Evolutionary conservation across 2,888 invertebrate species (phyloP).

Genomic region (Erebia ligea): DNA sequence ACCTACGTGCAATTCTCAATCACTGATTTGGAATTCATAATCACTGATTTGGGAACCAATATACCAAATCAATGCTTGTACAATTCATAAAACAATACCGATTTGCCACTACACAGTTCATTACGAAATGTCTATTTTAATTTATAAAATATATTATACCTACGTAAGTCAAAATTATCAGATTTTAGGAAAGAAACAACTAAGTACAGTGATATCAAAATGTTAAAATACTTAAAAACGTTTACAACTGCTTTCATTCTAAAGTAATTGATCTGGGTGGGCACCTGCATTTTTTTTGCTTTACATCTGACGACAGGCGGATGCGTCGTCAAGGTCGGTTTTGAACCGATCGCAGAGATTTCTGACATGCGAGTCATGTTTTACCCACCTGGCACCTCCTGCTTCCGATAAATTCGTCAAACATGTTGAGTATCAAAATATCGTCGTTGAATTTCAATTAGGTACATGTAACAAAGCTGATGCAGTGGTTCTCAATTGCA

Average conservation of each 20-base stretch:
- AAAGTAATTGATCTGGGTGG: constrained; percentile 54
- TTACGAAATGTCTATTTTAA: too few relatives aligned
- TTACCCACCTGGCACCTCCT: constrained; percentile 27
- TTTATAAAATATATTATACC: too few relatives aligned
- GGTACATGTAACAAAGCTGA: background rate
- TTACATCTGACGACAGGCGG: constrained; percentile 50
- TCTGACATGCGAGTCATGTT: constrained; percentile 25
- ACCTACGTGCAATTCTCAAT: constrained; percentile 10
- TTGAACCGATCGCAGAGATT: constrained; percentile 33
- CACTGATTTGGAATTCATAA: background rate
- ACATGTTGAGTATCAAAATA: constrained; percentile 3
- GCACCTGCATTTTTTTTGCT: constrained; percentile 70
- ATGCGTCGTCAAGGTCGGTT: constrained; percentile 42
- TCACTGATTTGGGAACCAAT: background rate
- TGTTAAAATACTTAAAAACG: background rate
- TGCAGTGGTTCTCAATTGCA: background rate
- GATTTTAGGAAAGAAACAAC: too few relatives aligned
- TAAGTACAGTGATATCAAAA: background rate
- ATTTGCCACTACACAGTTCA: too few relatives aligned
- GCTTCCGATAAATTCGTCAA: background rate
- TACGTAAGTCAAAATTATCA: too few relatives aligned
- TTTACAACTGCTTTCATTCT: constrained; percentile 41
- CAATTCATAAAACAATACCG: too few relatives aligned
- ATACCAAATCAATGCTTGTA: too few relatives aligned
- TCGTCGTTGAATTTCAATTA: background rate